Percentiles rank a stretch among this genome's conserved stretches.
These are phyloP conservation scores for Contarinia nasturtii DNA, from an alignment of 1,140 invertebrate genomes.

Conservation along the genomic window DNA sequence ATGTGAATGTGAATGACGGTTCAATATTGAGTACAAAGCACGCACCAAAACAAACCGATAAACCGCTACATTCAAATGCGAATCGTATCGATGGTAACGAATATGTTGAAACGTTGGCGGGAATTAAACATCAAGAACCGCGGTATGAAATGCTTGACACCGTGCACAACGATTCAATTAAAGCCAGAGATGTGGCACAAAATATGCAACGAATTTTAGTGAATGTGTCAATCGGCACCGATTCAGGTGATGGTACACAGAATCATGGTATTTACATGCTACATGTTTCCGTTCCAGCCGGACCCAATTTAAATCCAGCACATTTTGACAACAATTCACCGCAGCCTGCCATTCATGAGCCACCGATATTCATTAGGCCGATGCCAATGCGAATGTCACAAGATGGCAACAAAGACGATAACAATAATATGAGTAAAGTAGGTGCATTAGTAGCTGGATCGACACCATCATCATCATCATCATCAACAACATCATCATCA, in stretches of 20 bases:
- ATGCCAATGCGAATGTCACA: background rate
- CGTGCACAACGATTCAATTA: background rate
- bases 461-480: background rate
- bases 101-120: too few relatives aligned
- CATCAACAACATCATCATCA: conserved; percentile 4
- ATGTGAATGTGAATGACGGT: too few relatives aligned
- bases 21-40: too few relatives aligned
- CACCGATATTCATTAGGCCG: too few relatives aligned
- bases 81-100: too few relatives aligned
- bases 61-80: background rate
- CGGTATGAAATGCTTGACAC: conserved; percentile 1
- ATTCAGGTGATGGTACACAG: conserved; percentile 12
- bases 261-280: conserved; percentile 17
- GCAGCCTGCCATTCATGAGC: background rate
- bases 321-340: background rate
- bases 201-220: conserved; percentile 12
- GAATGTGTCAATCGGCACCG: conserved; percentile 21
- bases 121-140: too few relatives aligned
- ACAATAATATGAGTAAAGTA: background rate
- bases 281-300: conserved; percentile 19
- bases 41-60: background rate
- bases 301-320: background rate
- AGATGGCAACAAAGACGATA: background rate
- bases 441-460: background rate
- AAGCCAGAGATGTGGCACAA: background rate